Base-by-base conservation (phyloP, 2,113 vertebrate species). In the Typhlomys cinereus region DNA sequence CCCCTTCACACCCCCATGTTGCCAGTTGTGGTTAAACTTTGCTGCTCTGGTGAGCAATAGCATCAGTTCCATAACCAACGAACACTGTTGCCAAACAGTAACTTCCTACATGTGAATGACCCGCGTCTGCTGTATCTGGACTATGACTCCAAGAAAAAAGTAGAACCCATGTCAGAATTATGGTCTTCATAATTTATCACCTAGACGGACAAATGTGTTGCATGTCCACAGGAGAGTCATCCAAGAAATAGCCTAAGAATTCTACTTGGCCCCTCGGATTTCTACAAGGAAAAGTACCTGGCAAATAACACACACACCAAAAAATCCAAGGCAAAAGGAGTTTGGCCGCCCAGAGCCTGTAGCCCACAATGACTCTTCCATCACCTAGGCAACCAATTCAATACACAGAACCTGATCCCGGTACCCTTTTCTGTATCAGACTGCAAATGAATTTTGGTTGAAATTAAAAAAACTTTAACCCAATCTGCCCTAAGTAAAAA, bases 11-110 rank as follows among this genome's bases (percentile, higher is more conserved):
- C n/a, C n/a, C n/a, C n/a, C n/a, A n/a, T n/a, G n/a, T n/a, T n/a
- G n/a, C n/a, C n/a, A n/a, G n/a, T 69, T 87, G 39, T 67, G 74
- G 50, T 74, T 79, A 86, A 89, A 74, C 50, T 87, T 93, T 87
- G 39, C 48, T 83, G 61, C 6, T 92, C 70, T 81, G 41, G 27
- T 69, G 23, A 95, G n/a, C 82, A 64, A 46, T 73, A 27, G 10
- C 41, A 89, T 82, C 50, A 48, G 48, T 79, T 66, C 71, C 66
- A 62, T 57, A 94, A 79, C 50, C 31, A 66, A 71, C 57, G 87
- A 70, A 79, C 67, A 44, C 15, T 46, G 9, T 34, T 71, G 23
- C 52, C 52, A 89, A 69, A 39, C 4, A n/a, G 15, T 89, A 52
- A 48, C 8, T 74, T 79, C 27, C 34, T 52, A 86, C 88, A 83